Evolutionary conservation across 2,113 vertebrate species (phyloP).

Genomic region (human (Homo sapiens)): GRCh38 chr4:14367501-14368000

Average conservation of each 20-base stretch:
- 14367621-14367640: background rate
- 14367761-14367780: background rate
- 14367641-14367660: background rate
- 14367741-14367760: background rate
- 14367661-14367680: background rate
- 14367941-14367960: background rate
- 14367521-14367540: background rate
- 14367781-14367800: background rate
- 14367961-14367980: background rate
- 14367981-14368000: background rate
- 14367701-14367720: background rate
- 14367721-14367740: rapidly evolving
- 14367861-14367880: background rate
- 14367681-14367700: too few species aligned
- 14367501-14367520: background rate
- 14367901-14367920: background rate
- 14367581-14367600: background rate
- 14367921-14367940: background rate
- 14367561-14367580: background rate
- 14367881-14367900: background rate
- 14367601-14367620: background rate
- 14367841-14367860: background rate
- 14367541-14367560: background rate
- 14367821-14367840: background rate
- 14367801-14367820: background rate